Evolutionary conservation across 2,797 vertebrate genomes (phyloP), one percentile per base, ranked within the genome.

Genomic region (Melanotaenia boesemani): DNA sequence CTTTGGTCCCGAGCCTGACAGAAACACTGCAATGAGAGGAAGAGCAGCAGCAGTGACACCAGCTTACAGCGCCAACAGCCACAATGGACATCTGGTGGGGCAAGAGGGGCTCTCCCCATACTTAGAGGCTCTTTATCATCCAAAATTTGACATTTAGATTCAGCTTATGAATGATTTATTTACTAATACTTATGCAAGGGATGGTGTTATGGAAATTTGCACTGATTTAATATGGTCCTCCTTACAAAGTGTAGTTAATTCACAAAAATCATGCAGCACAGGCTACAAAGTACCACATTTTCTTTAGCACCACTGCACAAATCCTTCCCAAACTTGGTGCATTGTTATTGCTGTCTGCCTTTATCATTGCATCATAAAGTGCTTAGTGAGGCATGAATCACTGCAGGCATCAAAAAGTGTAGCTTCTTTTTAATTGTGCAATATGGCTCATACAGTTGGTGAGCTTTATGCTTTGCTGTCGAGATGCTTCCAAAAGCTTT

Each of bases 1-100:
- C 89, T 83, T n/a, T 6, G 58, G 69, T 89, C 86, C 87, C 83
- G 79, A 72, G 63, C 82, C 68, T 83, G 83, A 80, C 81, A 82
- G 76, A 22, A 74, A 24, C 78, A 50, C 86, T 52, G 91, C 88
- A 88, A 63, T 20, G 80, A 74, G 81, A 68, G 60, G 63, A 60
- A 63, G 65, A 63, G 70, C 58, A 44, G 34, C 50, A 46, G 58
- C 77, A 37, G 24, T 50, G 77, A 69, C 86, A 87, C 84, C 77
- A 71, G 81, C 73, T 73, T 82, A 46, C 74, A 71, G 5, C 73
- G 80, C 82, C 87, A 55, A 59, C 41, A 74, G 83, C 55, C 80
- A 56, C 74, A 41, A 1, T 55, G 44, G 80, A 72, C 84, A 86
- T 87, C 82, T 87, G 85, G 6, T 67, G 32, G 68, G 72, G 67